Base-by-base conservation (phyloP, 2,888 invertebrate genomes). In the Craniophora ligustri region DNA sequence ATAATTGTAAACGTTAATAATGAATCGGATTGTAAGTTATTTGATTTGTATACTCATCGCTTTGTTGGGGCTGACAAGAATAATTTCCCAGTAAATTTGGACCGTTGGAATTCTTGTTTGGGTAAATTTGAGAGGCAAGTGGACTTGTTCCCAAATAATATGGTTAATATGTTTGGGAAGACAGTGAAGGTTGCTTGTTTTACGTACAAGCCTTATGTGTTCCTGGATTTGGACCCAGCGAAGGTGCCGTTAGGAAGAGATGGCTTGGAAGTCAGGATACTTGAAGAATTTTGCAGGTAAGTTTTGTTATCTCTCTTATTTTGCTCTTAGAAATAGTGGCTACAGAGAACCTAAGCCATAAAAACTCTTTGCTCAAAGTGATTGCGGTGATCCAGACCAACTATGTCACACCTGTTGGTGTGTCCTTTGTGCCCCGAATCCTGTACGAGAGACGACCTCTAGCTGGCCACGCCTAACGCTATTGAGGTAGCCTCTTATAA, bases 191-290 rank as follows among this genome's bases (percentile, higher is more conserved):
- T 94, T 16, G 94, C 95, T 6, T 91, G 93, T 53, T 95, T 95
- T 75, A 92, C 89, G 23, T 95, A 95, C 71, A 94, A 94, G 68
- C 95, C 95, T 0, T 95, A 95, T 71, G 87, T 87, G 11, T 83
- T 95, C 42, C 73, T 94, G 47, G 87, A 93, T 74, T 60, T 93
- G 30, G 85, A 93, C 61, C 49, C 77, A 4, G 64, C 75, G 23
- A 21, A 82, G 1, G 82, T 72, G 40, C 81, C 86, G 3, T 60
- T 75, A 5, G 87, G 88, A 1, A 87, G 94, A 18, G 95, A 95
- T 81, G 96, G 96, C 3, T 82, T 88, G 21, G 94, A 94, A 69
- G 79, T 95, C 46, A 83, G 89, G 65, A 82, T 94, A 13, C 85
- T 91, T 4, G 82, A 94, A 16, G 92, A 94, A 70, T 94, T 94